Conservation (phyloP, 2,113 vertebrate species). For the Todiramphus saurophagus region DNA sequence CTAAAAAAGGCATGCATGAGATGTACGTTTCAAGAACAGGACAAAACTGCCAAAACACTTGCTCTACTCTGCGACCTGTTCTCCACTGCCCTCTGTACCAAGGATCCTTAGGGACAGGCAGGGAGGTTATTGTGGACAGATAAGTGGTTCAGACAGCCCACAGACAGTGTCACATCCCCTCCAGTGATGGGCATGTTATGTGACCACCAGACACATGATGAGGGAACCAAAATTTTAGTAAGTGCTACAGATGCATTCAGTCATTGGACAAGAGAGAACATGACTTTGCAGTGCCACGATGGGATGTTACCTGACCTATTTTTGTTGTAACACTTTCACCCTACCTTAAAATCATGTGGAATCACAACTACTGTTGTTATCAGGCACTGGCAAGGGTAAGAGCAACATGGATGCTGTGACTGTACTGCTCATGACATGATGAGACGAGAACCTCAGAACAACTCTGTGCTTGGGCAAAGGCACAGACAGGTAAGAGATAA, state of each 20-base stretch:
- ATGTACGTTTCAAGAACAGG: background rate
- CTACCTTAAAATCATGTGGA: background rate
- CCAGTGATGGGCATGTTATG: rapidly evolving
- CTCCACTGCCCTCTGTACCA: background rate
- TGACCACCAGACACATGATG: rapidly evolving
- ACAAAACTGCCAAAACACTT: background rate
- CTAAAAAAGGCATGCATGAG: background rate
- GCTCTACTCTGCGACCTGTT: background rate
- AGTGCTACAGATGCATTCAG: background rate
- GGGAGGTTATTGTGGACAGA: background rate
- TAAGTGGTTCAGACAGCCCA: background rate
- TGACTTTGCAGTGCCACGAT: background rate
- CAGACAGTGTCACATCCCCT: background rate
- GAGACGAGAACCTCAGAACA: background rate
- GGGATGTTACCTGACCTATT: background rate
- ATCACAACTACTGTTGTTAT: background rate
- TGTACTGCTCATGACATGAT: rapidly evolving
- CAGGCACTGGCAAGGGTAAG: background rate
- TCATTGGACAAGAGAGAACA: background rate
- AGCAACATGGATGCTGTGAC: background rate
- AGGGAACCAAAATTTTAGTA: background rate
- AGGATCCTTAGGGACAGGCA: background rate
- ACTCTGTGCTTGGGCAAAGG: rapidly evolving
- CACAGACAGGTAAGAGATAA: background rate
- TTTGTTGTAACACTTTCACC: background rate